A percentile compares a stretch with the other conserved stretches of the same genome.
These are phyloP conservation scores for Graptemys geographica DNA, from an alignment of 2,797 vertebrate species.

Conservation along the genomic window DNA sequence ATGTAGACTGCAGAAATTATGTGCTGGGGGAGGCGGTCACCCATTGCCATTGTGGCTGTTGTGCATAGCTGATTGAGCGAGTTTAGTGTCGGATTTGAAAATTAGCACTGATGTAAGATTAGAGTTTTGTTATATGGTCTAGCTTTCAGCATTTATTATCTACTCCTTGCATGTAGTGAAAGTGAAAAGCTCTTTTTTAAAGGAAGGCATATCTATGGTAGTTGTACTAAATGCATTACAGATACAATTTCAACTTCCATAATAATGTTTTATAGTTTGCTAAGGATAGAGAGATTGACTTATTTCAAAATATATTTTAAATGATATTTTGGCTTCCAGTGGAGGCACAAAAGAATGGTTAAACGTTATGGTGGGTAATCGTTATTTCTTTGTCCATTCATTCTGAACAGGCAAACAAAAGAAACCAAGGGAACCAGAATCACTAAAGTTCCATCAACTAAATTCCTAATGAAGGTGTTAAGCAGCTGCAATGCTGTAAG, in stretches of 20 bases:
- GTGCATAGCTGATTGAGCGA: neutral
- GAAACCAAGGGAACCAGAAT: constrained; percentile 61
- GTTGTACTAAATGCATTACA: neutral
- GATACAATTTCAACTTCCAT: neutral
- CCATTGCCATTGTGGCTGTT: accelerated
- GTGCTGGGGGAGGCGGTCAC: accelerated
- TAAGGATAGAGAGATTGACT: neutral
- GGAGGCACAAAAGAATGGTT: neutral
- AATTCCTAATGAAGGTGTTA: constrained; percentile 93
- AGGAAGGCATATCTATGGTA: neutral
- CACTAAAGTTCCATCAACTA: constrained; percentile 72
- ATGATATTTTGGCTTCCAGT: neutral
- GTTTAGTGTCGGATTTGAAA: neutral
- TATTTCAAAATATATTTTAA: neutral
- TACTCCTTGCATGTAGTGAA: constrained; percentile 12
- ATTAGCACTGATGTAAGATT: neutral
- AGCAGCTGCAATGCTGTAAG: constrained; percentile 88
- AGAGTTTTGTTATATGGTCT: neutral
- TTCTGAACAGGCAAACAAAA: constrained; percentile 81
- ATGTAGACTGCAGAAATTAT: neutral
- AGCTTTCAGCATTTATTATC: constrained; percentile 1
- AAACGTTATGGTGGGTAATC: neutral
- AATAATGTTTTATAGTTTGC: neutral
- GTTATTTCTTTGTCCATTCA: neutral
- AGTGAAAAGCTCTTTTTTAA: constrained; percentile 23